Percentiles rank a stretch among this genome's conserved stretches.
phyloP scores from a whole-genome alignment of 2,888 invertebrate genomes.

The Helobdella robusta region DNA sequence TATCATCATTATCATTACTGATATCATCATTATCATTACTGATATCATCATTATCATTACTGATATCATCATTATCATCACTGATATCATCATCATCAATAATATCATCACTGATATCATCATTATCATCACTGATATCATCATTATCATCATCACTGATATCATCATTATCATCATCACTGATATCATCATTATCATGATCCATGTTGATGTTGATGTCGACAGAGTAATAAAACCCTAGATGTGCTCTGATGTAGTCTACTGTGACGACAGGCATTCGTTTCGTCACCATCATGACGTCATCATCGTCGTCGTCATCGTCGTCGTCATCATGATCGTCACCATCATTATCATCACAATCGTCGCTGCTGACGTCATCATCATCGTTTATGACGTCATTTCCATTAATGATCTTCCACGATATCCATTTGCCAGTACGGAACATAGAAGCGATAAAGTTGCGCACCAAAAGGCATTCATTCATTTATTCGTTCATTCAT shows the following conservation, averaged over 20 bases:
- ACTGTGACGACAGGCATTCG: not conserved
- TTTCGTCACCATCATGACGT: constrained; percentile 8
- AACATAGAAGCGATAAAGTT: too few species aligned
- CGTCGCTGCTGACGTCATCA: not conserved
- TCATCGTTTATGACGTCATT: not conserved
- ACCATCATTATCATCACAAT: constrained; percentile 8
- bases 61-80: not conserved
- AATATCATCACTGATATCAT: not conserved
- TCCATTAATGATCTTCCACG: too few species aligned
- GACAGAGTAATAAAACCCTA: too few species aligned
- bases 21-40: constrained; percentile 15
- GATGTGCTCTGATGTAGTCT: too few species aligned
- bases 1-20: constrained; percentile 8
- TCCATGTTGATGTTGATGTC: too few species aligned
- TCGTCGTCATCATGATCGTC: constrained; percentile 18
- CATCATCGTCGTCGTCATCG: constrained; percentile 13
- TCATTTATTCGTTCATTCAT: not conserved
- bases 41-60: constrained; percentile 13
- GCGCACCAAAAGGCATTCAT: not conserved
- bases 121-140: constrained; percentile 1
- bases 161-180: constrained; percentile 18
- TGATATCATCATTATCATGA: too few species aligned
- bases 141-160: not conserved
- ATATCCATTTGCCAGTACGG: too few species aligned
- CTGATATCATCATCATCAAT: not conserved